Percentiles rank a stretch among this genome's conserved stretches.
These are phyloP conservation scores for Desmodus rotundus DNA, from an alignment of 2,113 vertebrate genomes.

Conservation along the genomic window DNA sequence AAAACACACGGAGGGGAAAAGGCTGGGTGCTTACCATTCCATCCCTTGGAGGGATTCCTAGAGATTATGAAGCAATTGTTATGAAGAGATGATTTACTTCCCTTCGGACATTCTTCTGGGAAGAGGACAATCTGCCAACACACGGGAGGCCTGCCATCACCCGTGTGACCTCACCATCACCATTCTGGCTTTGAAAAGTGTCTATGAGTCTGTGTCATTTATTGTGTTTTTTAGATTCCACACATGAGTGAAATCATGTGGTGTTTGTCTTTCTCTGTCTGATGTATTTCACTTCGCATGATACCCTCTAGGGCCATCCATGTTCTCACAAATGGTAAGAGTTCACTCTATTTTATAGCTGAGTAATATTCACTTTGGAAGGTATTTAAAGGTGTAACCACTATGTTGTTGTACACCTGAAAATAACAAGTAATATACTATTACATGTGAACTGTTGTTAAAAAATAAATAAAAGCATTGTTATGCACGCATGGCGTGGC, in stretches of 20 bases:
- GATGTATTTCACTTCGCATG: background rate
- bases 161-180: rapidly evolving
- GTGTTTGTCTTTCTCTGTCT: background rate
- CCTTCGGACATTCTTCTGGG: background rate
- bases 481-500: rapidly evolving
- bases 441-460: too few species aligned
- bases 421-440: background rate
- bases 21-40: too few species aligned
- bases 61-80: background rate
- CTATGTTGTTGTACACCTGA: background rate
- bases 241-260: background rate
- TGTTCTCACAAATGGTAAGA: background rate
- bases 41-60: background rate
- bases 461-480: background rate
- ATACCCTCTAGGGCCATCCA: background rate
- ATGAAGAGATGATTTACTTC: background rate
- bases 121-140: background rate
- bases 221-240: background rate
- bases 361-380: background rate
- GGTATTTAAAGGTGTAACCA: too few species aligned
- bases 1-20: background rate
- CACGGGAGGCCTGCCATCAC: background rate
- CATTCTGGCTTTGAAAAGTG: background rate
- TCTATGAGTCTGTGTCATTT: background rate
- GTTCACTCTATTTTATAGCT: background rate